Base-by-base conservation (phyloP, 1,140 invertebrate species). In the Kradibia gibbosae region DNA sequence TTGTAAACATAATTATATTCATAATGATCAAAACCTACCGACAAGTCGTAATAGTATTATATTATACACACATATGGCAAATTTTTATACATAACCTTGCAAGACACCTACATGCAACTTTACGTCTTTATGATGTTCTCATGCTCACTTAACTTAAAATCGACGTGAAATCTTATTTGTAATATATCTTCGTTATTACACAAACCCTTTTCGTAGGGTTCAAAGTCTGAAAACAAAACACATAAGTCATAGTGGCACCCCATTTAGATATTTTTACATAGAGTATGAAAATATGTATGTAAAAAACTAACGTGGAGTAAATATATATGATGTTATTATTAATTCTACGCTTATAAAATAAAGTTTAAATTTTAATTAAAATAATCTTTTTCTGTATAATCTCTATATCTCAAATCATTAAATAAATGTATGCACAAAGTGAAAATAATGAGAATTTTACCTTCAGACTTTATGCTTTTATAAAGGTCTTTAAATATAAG, bases 91-190 rank as follows among this genome's bases (percentile, higher is more conserved):
- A 36, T 36, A 39, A 15, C 34, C 39, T n/a, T 39, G 17, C n/a
- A 1, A 5, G 62, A 67, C 34, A 67, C 62, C 62, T 67, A 36
- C 62, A 67, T 67, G 62, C 34, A 39, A 67, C 34, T 67, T 39
- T 31, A 39, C 62, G 34, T 20, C n/a, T 20, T 67, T 39, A 39
- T 67, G 36, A 34, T 39, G 20, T 10, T 20, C 62, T 67, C 34
- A 3, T 67, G 36, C 62, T 39, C 34, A n/a, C 62, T 39, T 39
- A 67, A 39, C 20, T 39, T 34, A 4, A 39, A n/a, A 4, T 67
- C 62, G 11, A 67, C 3, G 20, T 67, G 4, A 39, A 67, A 67
- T 67, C 62, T 39, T 67, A 39, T 7, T 39, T 39, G 62, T 67
- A 7, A 67, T 67, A n/a, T 67, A 67, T 39, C 34, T 65, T 39